These are phyloP conservation scores for Ammodytes marinus DNA, from an alignment of 2,113 vertebrate species.

Conservation along the genomic window DNA sequence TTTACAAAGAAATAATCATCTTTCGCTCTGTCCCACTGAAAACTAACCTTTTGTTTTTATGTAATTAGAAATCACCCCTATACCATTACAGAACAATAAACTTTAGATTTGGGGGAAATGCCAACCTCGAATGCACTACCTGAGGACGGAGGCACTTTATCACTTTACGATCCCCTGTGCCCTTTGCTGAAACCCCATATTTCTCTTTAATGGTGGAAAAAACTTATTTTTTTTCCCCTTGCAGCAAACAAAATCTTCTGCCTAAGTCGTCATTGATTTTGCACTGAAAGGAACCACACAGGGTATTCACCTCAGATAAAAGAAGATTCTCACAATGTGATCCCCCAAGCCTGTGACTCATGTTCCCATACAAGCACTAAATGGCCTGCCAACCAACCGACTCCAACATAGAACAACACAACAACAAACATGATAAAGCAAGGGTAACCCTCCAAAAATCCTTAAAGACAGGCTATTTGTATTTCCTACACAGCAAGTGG, in stretches of 20 bases:
- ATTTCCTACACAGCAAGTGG: constrained; percentile 40
- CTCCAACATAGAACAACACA: constrained; percentile 22
- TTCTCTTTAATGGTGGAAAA: constrained; percentile 24
- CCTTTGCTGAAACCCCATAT: constrained; percentile 46
- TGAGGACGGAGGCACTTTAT: constrained; percentile 26
- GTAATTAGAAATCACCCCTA: constrained; percentile 41
- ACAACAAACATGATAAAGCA: constrained; percentile 41
- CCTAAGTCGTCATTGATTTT: constrained; percentile 72
- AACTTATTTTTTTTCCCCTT: background rate
- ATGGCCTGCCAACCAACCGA: constrained; percentile 21
- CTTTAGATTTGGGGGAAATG: constrained; percentile 29
- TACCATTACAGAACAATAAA: constrained; percentile 30
- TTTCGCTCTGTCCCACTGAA: background rate
- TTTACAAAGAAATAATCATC: constrained; percentile 14
- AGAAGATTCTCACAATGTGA: constrained; percentile 46
- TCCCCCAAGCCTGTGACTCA: constrained; percentile 43
- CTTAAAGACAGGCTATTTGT: constrained; percentile 50
- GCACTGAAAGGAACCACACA: constrained; percentile 64
- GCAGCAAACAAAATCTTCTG: constrained; percentile 8
- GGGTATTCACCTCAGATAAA: constrained; percentile 53
- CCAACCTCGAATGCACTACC: constrained; percentile 16
- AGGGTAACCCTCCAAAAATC: constrained; percentile 43
- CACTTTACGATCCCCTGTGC: constrained; percentile 17
- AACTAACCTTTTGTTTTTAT: constrained; percentile 31
- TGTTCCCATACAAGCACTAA: constrained; percentile 41